Percentiles rank a stretch among this genome's conserved stretches.
Conservation (phyloP, 2,888 invertebrate species). For the Drosophila phalerata region DNA sequence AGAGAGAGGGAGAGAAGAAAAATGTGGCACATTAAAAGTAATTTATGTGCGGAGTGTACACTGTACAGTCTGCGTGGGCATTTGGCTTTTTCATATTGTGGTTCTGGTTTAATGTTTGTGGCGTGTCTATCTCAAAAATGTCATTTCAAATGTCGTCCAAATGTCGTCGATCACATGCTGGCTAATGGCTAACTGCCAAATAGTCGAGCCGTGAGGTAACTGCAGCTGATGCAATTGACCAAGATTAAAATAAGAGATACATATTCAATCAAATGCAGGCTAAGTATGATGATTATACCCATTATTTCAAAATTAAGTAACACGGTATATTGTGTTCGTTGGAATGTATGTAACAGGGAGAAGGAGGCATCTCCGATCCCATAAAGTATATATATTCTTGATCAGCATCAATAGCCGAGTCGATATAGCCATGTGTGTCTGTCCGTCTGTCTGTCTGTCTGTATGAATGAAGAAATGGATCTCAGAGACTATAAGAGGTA, state of each 20-base stretch:
- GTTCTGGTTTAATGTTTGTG: conserved; percentile 13
- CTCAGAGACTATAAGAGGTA: no score
- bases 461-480: no score
- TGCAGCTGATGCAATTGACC: conserved; percentile 53
- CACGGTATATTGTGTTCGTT: no score
- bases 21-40: conserved; percentile 38
- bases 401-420: no score
- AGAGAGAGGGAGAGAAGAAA: conserved; percentile 11
- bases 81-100: conserved; percentile 28
- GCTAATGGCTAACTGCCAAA: conserved; percentile 55
- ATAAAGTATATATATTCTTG: no score
- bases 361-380: no score
- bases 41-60: conserved; percentile 44
- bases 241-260: conserved; percentile 8
- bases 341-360: no score
- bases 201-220: conserved; percentile 38
- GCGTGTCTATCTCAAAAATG: conserved; percentile 56
- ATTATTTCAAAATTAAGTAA: no score
- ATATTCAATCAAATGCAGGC: conserved; percentile 1
- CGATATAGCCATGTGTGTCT: no score
- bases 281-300: not conserved
- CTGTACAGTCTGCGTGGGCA: conserved; percentile 58
- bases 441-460: no score
- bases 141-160: conserved; percentile 69
- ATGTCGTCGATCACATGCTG: conserved; percentile 57